Base-by-base conservation (phyloP, 1,140 invertebrate genomes). In the Lepidostoma basale region DNA sequence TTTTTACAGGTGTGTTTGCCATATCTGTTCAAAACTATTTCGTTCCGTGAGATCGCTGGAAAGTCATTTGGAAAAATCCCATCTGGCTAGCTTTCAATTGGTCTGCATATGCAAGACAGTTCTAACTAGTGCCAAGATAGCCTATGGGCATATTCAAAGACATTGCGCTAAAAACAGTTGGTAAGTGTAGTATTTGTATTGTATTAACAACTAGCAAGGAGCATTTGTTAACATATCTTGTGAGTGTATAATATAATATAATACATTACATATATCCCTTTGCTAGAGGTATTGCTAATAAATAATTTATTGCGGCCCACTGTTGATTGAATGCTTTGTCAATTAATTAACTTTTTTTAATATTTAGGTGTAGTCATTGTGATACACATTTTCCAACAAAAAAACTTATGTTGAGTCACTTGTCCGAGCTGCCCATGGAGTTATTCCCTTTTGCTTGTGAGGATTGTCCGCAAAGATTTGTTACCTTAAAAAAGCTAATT, bases 1-100 rank as follows among this genome's bases (percentile, higher is more conserved):
- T 56, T 30, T 1, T 56, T 56, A 6, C 16, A 56, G 52, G 52
- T 56, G 33, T 30, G 22, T 16, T 18, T 60, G 56, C 18, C 56
- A 60, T 39, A 3, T 42, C 12, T 60, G 56, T 44, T n/a, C 33
- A 14, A 28, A 60, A 26, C n/a, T 22, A 20, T 60, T 40, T 42
- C 56, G 36, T 4, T 14, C 5, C 9, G 3, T 40, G 5, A 23
- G 14, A 20, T 39, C 26, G 6, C 25, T 60, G 39, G 56, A 42
- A 26, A 40, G 8, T 10, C 56, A 60, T 14, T 26, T 39, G 8
- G 25, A 42, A 8, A n/a, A 23, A 3, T 9, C 9, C 8, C 56
- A 60, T n/a, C 26, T 12, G n/a, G 12, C 18, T n/a, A 26, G 0
- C 23, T 25, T 42, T n/a, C 40, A 60, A 42, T 10, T 60, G 2